Conservation (phyloP, 2,113 vertebrate genomes). For the Notarius lentiginosus region DNA sequence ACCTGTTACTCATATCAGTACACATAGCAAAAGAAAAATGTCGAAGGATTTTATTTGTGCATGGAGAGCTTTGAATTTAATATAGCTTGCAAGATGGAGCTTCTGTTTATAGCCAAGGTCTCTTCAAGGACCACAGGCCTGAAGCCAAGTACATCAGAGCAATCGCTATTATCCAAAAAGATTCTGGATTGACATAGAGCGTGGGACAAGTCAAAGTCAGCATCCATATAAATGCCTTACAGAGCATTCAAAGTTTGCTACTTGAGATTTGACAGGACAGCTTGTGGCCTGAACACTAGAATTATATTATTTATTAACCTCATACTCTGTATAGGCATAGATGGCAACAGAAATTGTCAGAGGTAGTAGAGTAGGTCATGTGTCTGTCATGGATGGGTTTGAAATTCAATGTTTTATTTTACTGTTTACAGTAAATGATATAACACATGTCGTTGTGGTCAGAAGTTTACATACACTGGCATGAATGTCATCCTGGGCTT, state of each 20-base stretch:
- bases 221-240: not conserved
- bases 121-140: not conserved
- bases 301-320: not conserved
- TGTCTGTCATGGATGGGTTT: not conserved
- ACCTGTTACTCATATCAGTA: conserved; percentile 9
- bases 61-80: not conserved
- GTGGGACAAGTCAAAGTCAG: not conserved
- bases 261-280: not conserved
- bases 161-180: not conserved
- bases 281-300: not conserved
- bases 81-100: not conserved
- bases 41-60: no score
- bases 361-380: not conserved
- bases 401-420: conserved; percentile 3
- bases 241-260: not conserved
- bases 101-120: conserved; percentile 24
- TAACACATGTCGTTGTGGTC: not conserved
- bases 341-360: not conserved
- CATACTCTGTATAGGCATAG: not conserved
- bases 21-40: no score
- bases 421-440: not conserved
- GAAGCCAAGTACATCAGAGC: not conserved
- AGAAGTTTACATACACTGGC: no score
- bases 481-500: no score
- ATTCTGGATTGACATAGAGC: not conserved